Percentiles rank a stretch among this genome's conserved stretches.
These are phyloP conservation scores for Leptocoma aspasia DNA, from an alignment of 2,113 vertebrate genomes.

Conservation along the genomic window DNA sequence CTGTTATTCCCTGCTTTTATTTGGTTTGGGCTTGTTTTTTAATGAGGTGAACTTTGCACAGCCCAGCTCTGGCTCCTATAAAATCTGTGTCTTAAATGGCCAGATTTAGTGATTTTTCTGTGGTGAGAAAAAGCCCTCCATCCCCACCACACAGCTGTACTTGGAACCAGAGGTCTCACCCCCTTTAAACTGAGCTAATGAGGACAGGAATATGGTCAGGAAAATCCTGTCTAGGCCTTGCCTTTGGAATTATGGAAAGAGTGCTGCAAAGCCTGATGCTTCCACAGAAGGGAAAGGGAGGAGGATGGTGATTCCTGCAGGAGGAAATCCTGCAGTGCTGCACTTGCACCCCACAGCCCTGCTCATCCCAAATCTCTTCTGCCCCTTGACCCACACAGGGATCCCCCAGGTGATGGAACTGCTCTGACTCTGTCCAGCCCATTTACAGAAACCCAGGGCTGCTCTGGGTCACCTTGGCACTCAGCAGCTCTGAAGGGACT, in stretches of 20 bases:
- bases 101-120: neutral
- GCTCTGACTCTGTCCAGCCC: neutral
- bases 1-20: neutral
- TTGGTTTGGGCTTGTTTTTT: slow-evolving; percentile 44
- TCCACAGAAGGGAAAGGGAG: neutral
- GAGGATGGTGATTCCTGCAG: neutral
- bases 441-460: neutral
- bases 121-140: neutral
- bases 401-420: neutral
- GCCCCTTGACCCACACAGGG: neutral
- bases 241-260: neutral
- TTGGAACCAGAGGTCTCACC: slow-evolving; percentile 13
- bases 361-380: neutral
- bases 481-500: neutral
- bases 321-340: neutral
- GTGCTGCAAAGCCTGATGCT: neutral
- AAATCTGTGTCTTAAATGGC: neutral
- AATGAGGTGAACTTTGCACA: slow-evolving; percentile 50
- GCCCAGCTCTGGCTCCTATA: slow-evolving; percentile 28
- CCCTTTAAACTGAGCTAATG: neutral
- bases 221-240: neutral
- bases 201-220: neutral
- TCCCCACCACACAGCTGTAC: neutral
- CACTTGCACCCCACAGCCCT: neutral
- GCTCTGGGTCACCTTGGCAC: neutral